Evolutionary conservation across 1,140 invertebrate species (phyloP).

Genomic region (Scaptomyza graminum): DNA sequence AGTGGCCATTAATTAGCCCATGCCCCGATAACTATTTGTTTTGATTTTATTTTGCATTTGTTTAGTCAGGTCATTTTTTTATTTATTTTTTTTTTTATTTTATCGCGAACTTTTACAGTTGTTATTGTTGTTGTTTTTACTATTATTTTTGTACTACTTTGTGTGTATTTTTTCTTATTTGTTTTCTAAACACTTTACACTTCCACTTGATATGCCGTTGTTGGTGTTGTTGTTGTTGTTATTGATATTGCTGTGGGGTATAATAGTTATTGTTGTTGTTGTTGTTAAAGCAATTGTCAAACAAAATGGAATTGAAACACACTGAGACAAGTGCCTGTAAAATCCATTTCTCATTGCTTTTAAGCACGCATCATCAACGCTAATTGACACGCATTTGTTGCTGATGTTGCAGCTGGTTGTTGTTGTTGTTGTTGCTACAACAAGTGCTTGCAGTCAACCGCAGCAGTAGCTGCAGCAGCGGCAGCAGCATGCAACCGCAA

Average conservation of each 20-base stretch:
- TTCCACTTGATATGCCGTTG: constrained; percentile 61
- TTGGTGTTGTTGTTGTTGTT: constrained; percentile 34
- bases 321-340: constrained; percentile 52
- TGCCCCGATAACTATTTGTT: constrained; percentile 45
- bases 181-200: constrained; percentile 62
- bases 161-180: constrained; percentile 37
- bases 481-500: constrained; percentile 33
- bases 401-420: constrained; percentile 7
- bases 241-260: constrained; percentile 20
- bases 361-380: constrained; percentile 73
- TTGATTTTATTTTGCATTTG: constrained; percentile 26
- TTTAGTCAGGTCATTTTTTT: constrained; percentile 38
- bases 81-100: constrained; percentile 55
- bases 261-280: constrained; percentile 21
- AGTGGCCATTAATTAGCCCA: constrained; percentile 68
- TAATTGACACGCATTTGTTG: constrained; percentile 78
- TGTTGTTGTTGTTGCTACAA: constrained; percentile 22
- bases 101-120: constrained; percentile 59
- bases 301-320: constrained; percentile 75
- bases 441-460: constrained; percentile 33
- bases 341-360: constrained; percentile 72
- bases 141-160: constrained; percentile 1
- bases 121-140: constrained; percentile 13
- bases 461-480: constrained; percentile 2
- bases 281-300: constrained; percentile 56